A percentile compares a stretch with the other conserved stretches of the same genome.
Conservation (phyloP, 2,797 vertebrate genomes). For the Buceros bicornis region DNA sequence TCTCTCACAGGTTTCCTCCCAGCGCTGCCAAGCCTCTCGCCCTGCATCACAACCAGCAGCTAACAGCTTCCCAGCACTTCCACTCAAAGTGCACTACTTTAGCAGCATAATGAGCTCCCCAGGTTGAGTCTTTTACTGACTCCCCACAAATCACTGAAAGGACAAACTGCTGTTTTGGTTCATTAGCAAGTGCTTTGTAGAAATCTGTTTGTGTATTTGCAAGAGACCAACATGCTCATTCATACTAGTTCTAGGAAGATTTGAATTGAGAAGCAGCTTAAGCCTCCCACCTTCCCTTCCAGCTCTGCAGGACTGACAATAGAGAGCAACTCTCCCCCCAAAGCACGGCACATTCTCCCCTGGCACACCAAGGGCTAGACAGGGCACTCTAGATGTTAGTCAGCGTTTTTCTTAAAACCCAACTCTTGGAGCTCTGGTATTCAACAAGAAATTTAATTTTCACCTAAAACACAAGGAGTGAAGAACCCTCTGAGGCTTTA, state of each 20-base stretch:
- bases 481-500: background rate
- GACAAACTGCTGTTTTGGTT: background rate
- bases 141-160: constrained; percentile 32
- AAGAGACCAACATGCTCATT: background rate
- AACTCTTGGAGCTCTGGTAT: background rate
- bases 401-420: background rate
- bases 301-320: background rate
- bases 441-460: constrained; percentile 26
- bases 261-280: background rate
- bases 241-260: background rate
- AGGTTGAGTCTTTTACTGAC: background rate
- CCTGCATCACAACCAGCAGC: background rate
- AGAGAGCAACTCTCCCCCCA: background rate
- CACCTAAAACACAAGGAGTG: background rate
- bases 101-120: constrained; percentile 31
- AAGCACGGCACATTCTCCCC: background rate
- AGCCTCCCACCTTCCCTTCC: background rate
- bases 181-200: background rate
- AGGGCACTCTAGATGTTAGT: background rate
- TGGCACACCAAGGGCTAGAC: background rate
- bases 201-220: background rate
- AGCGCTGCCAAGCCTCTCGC: background rate
- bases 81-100: constrained; percentile 44
- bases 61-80: constrained; percentile 41
- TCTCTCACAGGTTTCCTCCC: background rate